Evolutionary conservation across 2,113 vertebrate genomes (phyloP).

Genomic region (Chrysochloris asiatica): DNA sequence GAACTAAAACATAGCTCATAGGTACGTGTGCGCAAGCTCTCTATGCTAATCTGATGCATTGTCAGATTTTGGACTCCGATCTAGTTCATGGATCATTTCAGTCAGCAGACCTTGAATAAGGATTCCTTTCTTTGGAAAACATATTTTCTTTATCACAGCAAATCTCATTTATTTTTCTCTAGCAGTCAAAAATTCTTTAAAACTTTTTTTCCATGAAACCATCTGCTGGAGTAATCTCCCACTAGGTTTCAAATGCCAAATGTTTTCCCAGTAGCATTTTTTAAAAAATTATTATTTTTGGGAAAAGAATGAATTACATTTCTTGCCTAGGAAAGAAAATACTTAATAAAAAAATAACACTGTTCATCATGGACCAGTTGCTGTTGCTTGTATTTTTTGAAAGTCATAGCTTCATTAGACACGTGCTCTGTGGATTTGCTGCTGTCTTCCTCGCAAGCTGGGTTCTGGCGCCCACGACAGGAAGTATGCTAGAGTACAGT

Average conservation of each 20-base stretch:
- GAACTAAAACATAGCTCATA: neutral
- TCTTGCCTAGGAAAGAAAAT: constrained; percentile 66
- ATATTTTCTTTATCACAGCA: constrained; percentile 58
- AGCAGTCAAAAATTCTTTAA: constrained; percentile 78
- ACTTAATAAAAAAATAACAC: constrained; percentile 72
- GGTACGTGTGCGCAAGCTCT: neutral
- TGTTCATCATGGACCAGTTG: constrained; percentile 53
- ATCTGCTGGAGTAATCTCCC: constrained; percentile 79
- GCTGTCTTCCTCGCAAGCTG: neutral
- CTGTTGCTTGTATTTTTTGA: constrained; percentile 27
- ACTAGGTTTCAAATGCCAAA: constrained; percentile 79
- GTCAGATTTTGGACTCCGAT: constrained; percentile 33
- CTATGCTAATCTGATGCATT: constrained; percentile 34
- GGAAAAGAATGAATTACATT: constrained; percentile 75
- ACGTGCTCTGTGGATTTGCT: neutral
- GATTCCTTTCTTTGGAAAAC: constrained; percentile 52
- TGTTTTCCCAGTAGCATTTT: constrained; percentile 75
- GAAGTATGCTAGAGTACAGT: neutral
- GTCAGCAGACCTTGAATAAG: constrained; percentile 63
- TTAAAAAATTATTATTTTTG: constrained; percentile 70
- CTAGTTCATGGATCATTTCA: constrained; percentile 44
- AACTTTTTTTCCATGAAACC: constrained; percentile 79
- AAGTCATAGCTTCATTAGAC: constrained; percentile 45
- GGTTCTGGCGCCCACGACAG: neutral
- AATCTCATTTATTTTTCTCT: neutral